Percentiles rank a stretch among this genome's conserved stretches.
Conservation (phyloP, 2,888 invertebrate genomes). For the Nycteola revayana region DNA sequence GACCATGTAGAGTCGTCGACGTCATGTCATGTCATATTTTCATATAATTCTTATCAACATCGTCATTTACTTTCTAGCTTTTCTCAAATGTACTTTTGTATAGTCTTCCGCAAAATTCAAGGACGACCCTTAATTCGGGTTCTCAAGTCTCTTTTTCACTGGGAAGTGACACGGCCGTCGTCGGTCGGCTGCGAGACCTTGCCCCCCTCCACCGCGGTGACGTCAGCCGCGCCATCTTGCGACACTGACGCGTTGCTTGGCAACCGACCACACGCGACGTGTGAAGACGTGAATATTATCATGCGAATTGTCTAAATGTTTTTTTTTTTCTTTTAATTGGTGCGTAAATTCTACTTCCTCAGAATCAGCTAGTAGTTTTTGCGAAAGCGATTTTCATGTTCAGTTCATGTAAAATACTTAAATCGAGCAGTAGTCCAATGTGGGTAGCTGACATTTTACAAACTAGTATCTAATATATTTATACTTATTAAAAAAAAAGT, state of each 20-base stretch:
- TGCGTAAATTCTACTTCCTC: too few species aligned
- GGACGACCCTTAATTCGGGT: constrained; percentile 59
- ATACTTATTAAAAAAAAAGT: too few species aligned
- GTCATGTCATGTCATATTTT: too few species aligned
- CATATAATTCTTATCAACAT: too few species aligned
- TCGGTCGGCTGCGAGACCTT: constrained; percentile 62
- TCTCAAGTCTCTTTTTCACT: constrained; percentile 69
- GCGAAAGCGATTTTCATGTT: too few species aligned
- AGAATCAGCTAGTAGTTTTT: too few species aligned
- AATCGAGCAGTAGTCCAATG: too few species aligned
- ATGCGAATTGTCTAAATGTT: constrained; percentile 29
- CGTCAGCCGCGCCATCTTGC: constrained; percentile 80
- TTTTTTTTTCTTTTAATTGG: constrained; percentile 16
- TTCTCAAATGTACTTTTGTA: constrained; percentile 18
- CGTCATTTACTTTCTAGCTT: too few species aligned
- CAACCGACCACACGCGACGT: constrained; percentile 65
- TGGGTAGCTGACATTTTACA: too few species aligned
- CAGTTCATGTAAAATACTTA: too few species aligned
- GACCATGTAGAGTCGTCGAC: too few species aligned
- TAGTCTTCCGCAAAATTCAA: constrained; percentile 60
- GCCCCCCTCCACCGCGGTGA: constrained; percentile 56
- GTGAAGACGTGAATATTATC: constrained; percentile 36
- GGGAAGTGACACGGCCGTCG: constrained; percentile 75
- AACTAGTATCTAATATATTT: too few species aligned
- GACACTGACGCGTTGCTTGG: constrained; percentile 70